A percentile compares a stretch with the other conserved stretches of the same genome.
phyloP scores from a whole-genome alignment of 2,113 vertebrate species.

The Donacobius atricapilla region DNA sequence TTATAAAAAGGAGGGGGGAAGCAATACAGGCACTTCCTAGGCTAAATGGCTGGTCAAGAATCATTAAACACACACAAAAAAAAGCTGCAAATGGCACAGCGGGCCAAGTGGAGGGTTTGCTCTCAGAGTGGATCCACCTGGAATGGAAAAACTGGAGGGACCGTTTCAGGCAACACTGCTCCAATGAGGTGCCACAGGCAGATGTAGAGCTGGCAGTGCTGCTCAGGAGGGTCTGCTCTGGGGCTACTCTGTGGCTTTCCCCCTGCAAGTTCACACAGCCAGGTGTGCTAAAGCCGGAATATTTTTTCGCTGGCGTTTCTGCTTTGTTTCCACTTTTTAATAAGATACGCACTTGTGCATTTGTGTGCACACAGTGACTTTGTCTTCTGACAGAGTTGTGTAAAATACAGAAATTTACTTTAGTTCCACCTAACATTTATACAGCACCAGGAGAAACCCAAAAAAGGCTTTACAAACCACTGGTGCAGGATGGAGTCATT shows the following conservation, averaged over 20 bases:
- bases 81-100: background rate
- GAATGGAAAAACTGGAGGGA: background rate
- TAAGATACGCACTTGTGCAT: background rate
- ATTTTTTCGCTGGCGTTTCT: background rate
- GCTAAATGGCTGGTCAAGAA: conserved; percentile 23
- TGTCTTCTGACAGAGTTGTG: background rate
- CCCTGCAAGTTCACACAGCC: background rate
- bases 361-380: background rate
- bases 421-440: background rate
- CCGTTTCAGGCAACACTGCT: background rate
- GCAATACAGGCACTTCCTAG: conserved; percentile 32
- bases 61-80: background rate
- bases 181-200: background rate
- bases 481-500: background rate
- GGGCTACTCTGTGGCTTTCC: background rate
- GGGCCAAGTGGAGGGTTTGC: conserved; percentile 19
- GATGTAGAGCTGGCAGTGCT: background rate
- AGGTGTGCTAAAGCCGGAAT: background rate
- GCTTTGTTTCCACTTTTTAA: background rate
- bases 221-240: background rate
- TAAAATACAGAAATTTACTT: background rate
- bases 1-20: background rate
- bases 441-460: background rate
- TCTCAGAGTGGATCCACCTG: conserved; percentile 11
- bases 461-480: conserved; percentile 15